phyloP scores from a whole-genome alignment of 2,113 vertebrate genomes.

The Pungitius pungitius region DNA sequence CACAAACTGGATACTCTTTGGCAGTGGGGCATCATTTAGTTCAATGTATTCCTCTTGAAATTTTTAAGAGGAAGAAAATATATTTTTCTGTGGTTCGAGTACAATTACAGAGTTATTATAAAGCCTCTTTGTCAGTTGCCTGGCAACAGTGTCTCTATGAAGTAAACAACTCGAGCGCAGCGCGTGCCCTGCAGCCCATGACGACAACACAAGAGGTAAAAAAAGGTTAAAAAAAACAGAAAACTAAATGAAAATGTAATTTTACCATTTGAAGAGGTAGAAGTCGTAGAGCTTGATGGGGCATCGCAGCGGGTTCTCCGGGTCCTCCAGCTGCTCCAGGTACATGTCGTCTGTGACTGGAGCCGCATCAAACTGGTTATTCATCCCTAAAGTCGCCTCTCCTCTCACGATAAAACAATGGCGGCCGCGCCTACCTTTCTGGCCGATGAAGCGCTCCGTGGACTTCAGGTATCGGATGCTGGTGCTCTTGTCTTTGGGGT shows the following conservation, averaged over 20 bases:
- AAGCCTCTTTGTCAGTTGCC: constrained; percentile 42
- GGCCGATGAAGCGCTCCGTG: constrained; percentile 90
- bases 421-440: constrained; percentile 87
- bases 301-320: constrained; percentile 96
- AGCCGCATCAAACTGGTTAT: constrained; percentile 5
- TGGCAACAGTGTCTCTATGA: constrained; percentile 49
- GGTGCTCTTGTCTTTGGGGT: constrained; percentile 99
- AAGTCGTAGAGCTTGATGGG: constrained; percentile 99
- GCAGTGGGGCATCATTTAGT: background rate
- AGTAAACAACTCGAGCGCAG: constrained; percentile 25
- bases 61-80: constrained; percentile 17
- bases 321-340: constrained; percentile 96
- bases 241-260: background rate
- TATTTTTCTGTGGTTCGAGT: background rate
- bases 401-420: background rate
- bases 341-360: constrained; percentile 99
- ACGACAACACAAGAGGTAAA: constrained; percentile 23
- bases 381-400: background rate
- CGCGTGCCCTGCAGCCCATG: constrained; percentile 3
- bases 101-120: constrained; percentile 10
- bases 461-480: constrained; percentile 97
- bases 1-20: background rate
- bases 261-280: constrained; percentile 99
- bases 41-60: background rate
- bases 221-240: background rate